Evolutionary conservation across 2,888 invertebrate species (phyloP).

Genomic region (Sarcophaga caerulescens): DNA sequence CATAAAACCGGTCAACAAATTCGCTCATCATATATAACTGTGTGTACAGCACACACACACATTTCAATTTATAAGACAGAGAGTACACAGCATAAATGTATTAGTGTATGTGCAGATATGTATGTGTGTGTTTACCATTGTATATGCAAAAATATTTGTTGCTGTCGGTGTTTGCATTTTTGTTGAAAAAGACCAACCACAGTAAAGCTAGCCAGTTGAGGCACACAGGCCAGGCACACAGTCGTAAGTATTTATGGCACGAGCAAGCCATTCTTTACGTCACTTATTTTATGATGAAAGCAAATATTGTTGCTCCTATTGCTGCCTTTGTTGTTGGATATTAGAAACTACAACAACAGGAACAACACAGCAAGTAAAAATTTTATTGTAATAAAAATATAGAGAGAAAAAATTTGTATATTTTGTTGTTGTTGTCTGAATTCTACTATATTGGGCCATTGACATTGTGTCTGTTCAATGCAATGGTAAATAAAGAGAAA

Average conservation of each 20-base stretch:
- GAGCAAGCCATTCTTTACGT: slow-evolving; percentile 40
- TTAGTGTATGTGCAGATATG: no score
- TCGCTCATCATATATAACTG: background rate
- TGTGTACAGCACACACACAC: no score
- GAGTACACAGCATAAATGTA: no score
- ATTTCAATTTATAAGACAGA: no score
- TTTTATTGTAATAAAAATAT: background rate
- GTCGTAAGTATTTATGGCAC: slow-evolving; percentile 58
- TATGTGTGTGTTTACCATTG: no score
- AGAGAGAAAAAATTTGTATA: background rate
- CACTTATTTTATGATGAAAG: background rate
- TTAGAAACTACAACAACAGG: background rate
- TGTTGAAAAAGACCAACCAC: background rate
- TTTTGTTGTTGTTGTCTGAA: background rate
- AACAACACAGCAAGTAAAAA: background rate
- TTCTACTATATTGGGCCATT: slow-evolving; percentile 21
- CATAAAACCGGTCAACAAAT: background rate
- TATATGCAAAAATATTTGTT: background rate
- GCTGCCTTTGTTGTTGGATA: background rate
- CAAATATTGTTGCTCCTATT: background rate
- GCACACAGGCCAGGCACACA: no score
- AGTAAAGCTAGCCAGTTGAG: slow-evolving; percentile 6
- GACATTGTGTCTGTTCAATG: slow-evolving; percentile 22
- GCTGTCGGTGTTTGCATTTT: background rate
- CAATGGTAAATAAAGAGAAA: background rate